Conservation (phyloP, 2,888 invertebrate species). For the Neuroscelio doddi region DNA sequence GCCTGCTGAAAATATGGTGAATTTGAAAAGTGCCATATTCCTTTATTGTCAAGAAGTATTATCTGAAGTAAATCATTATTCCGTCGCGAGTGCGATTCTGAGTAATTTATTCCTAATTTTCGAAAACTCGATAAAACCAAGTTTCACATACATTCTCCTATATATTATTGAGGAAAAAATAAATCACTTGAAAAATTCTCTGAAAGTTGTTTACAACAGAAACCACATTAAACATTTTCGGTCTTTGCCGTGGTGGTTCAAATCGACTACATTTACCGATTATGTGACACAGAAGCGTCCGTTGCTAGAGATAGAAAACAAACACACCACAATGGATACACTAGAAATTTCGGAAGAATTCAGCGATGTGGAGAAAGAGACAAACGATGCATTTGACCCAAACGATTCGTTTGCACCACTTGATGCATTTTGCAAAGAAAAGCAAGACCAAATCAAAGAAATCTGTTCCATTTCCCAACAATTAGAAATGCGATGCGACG, state of each 20-base stretch:
- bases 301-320: neutral
- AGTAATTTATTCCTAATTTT: slow-evolving; percentile 55
- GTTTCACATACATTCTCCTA: slow-evolving; percentile 60
- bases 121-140: slow-evolving; percentile 41
- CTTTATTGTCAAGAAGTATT: slow-evolving; percentile 58
- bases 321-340: neutral
- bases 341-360: slow-evolving; percentile 5
- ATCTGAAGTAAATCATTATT: slow-evolving; percentile 46
- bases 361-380: neutral
- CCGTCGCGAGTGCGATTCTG: slow-evolving; percentile 53
- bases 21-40: slow-evolving; percentile 53
- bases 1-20: slow-evolving; percentile 58
- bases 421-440: slow-evolving; percentile 3
- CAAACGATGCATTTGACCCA: too few species aligned
- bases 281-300: slow-evolving; percentile 32
- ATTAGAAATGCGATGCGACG: neutral
- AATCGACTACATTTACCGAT: slow-evolving; percentile 58
- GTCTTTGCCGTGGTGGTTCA: slow-evolving; percentile 77
- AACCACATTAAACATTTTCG: slow-evolving; percentile 74
- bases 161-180: slow-evolving; percentile 62
- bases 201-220: slow-evolving; percentile 75
- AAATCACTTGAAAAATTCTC: slow-evolving; percentile 48
- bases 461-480: neutral
- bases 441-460: slow-evolving; percentile 2
- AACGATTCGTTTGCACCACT: slow-evolving; percentile 1